These are phyloP conservation scores for Chaunax sp. DNA, from an alignment of 2,797 vertebrate species.

Conservation along the genomic window DNA sequence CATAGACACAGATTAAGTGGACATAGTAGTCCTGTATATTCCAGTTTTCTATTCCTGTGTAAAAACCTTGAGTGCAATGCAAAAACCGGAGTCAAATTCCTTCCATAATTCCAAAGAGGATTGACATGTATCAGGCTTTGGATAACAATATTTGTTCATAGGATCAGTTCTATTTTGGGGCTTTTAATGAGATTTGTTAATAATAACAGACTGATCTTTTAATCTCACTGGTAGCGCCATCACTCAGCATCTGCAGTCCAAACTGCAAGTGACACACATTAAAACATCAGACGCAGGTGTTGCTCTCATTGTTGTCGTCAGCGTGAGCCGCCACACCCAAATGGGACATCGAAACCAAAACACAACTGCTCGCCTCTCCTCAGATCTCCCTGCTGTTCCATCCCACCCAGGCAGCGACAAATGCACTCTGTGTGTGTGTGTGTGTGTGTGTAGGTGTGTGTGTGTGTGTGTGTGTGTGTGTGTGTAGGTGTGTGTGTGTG, in stretches of 20 bases:
- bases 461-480: constrained; percentile 46
- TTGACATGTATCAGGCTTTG: too few relatives aligned
- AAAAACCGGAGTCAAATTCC: too few relatives aligned
- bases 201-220: background rate
- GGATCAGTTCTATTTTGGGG: too few relatives aligned
- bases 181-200: background rate
- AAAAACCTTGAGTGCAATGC: too few relatives aligned
- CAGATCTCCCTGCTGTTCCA: constrained; percentile 76
- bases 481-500: background rate
- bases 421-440: constrained; percentile 54
- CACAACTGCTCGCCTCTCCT: constrained; percentile 70
- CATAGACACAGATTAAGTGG: too few relatives aligned
- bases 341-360: constrained; percentile 70
- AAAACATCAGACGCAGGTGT: constrained; percentile 55
- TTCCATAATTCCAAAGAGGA: too few relatives aligned
- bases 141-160: too few relatives aligned
- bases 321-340: constrained; percentile 66
- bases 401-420: constrained; percentile 81
- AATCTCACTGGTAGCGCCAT: constrained; percentile 9
- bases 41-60: too few relatives aligned
- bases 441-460: constrained; percentile 14
- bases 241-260: constrained; percentile 17
- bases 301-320: constrained; percentile 46
- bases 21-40: too few relatives aligned
- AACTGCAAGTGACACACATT: constrained; percentile 20